Conservation (phyloP, 2,797 vertebrate genomes). For the Lacerta agilis region DNA sequence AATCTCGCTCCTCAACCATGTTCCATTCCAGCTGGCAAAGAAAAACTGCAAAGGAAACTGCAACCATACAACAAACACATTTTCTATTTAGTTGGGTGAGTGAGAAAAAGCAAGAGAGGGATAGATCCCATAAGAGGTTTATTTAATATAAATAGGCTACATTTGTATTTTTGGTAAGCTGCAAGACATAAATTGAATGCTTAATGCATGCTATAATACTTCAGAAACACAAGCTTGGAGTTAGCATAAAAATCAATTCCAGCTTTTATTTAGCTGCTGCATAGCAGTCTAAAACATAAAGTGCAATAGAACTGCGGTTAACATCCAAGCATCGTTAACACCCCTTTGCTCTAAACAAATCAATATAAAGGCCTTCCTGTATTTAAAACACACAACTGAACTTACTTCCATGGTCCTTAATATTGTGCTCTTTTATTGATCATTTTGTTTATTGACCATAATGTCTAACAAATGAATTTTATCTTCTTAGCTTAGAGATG, state of each 20-base stretch:
- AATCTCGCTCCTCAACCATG: neutral
- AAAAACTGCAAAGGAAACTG: constrained; percentile 58
- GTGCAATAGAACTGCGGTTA: constrained; percentile 66
- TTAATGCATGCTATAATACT: constrained; percentile 70
- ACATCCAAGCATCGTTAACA: constrained; percentile 64
- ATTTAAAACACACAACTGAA: constrained; percentile 17
- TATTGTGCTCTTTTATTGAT: constrained; percentile 57
- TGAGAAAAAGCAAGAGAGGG: constrained; percentile 46
- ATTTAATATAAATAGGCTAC: constrained; percentile 63
- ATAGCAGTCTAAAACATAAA: constrained; percentile 67
- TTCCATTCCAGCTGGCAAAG: constrained; percentile 35
- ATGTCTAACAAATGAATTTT: constrained; percentile 52
- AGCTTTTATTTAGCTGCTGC: constrained; percentile 67
- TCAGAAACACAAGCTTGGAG: constrained; percentile 73
- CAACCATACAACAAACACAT: constrained; percentile 59
- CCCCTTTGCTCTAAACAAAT: constrained; percentile 49
- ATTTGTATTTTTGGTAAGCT: constrained; percentile 65
- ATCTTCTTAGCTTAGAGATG: neutral
- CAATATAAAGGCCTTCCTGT: constrained; percentile 60
- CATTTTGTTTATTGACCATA: constrained; percentile 62
- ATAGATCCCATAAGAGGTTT: constrained; percentile 59
- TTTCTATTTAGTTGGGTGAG: constrained; percentile 64
- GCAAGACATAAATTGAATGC: constrained; percentile 68
- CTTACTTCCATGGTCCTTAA: constrained; percentile 18
- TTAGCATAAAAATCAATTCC: constrained; percentile 72